Conservation (phyloP, 1,140 invertebrate species). For the Zeugodacus cucurbitae region DNA sequence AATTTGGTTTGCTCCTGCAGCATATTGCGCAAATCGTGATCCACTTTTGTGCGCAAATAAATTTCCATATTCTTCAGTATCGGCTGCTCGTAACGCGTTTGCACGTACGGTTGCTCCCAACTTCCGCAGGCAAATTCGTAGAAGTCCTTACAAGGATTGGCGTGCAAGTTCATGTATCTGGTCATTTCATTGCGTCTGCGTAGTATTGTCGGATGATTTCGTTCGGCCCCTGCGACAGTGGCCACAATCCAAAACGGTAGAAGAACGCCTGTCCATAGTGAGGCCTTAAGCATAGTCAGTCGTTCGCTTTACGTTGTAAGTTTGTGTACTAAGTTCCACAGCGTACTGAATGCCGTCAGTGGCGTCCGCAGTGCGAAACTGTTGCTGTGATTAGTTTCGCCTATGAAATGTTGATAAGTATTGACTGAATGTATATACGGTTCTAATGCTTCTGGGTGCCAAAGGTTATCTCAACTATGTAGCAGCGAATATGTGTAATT, state of each 20-base stretch:
- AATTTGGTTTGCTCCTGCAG: slow-evolving; percentile 68
- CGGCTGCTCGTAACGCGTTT: slow-evolving; percentile 80
- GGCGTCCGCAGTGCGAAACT: not conserved
- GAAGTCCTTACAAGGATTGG: slow-evolving; percentile 90
- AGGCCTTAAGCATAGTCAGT: not conserved
- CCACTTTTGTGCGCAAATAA: slow-evolving; percentile 75
- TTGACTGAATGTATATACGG: not conserved
- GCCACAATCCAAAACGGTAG: not conserved
- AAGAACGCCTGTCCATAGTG: not conserved
- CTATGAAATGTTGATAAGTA: slow-evolving; percentile 20
- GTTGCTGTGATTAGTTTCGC: not conserved
- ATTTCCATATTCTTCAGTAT: slow-evolving; percentile 81
- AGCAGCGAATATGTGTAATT: not conserved
- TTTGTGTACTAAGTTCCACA: slow-evolving; percentile 4
- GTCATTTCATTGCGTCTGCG: slow-evolving; percentile 70
- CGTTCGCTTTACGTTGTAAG: slow-evolving; percentile 25
- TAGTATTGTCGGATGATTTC: not conserved
- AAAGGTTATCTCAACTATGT: not conserved
- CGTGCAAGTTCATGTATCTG: slow-evolving; percentile 78
- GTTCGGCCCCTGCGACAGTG: not conserved
- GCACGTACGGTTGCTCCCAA: slow-evolving; percentile 77
- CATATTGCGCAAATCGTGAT: slow-evolving; percentile 75
- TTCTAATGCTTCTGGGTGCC: not conserved
- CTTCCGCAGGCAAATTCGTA: slow-evolving; percentile 72
- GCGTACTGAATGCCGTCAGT: not conserved